Base-by-base conservation (phyloP, 2,888 invertebrate species). In the Nesidiocoris tenuis region DNA sequence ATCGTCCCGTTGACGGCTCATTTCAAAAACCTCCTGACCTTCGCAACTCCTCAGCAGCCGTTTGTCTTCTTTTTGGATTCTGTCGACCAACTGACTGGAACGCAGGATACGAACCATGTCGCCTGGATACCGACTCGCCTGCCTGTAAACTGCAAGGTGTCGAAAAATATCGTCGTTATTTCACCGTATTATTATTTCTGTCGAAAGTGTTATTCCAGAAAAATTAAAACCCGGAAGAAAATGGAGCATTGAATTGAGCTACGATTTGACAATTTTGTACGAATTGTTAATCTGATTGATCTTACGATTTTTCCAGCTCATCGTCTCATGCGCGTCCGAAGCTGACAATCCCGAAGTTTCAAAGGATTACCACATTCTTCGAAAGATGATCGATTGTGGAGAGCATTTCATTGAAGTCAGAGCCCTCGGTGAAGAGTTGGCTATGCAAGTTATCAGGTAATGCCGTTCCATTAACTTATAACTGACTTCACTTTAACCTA, bases 61-160 rank as follows among this genome's bases (percentile, higher is more conserved):
- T 85, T 98, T 61, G 87, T 96, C 0, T 86, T 99, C 61, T 96
- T 96, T 83, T 85, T 99, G 81, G 98, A 99, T 84, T 97, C 97
- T 0, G 94, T 99, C 0, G 98, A 99, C 85, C 97, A 98, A 84
- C 86, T 99, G 66, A 97, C 96, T 3, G 95, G 95, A 0, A 92
- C 95, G 0, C 95, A 96, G 80, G 95, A 95, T 81, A 94, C 96
- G 23, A 97, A 96, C 81, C 95, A 96, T 84, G 90, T 98, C 39
- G 94, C 97, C 0, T 98, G 98, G 98, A 85, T 98, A 80, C 98
- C 98, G 0, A 94, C 95, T 0, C 87, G 94, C 79, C 85, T 99
- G 39, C 98, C 98, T 0, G 87, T 88, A 0, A 86, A 94, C 84
- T 96, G 95, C 82, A 96, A 96, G 87, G 92, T 95, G 23, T 39